Base-by-base conservation (phyloP, 2,888 invertebrate species). In the Parascotia fuliginaria region DNA sequence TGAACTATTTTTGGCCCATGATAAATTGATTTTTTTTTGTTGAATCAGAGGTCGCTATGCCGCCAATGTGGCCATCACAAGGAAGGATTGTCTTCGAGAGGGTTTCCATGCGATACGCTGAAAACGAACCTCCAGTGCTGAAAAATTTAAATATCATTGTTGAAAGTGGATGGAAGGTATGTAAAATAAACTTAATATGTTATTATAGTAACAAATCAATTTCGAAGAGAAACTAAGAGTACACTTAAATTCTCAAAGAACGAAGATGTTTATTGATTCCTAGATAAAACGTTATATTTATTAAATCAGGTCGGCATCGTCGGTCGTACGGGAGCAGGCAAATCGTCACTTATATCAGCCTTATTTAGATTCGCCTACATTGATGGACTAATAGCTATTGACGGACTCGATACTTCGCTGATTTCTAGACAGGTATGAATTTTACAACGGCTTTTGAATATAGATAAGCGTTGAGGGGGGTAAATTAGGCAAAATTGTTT, bases 241-340 rank as follows among this genome's bases (percentile, higher is more conserved):
- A n/a, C n/a, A n/a, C n/a, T n/a, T n/a, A n/a, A n/a, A n/a, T n/a
- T n/a, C n/a, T n/a, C n/a, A n/a, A n/a, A n/a, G n/a, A n/a, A n/a
- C n/a, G n/a, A n/a, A n/a, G n/a, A n/a, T n/a, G n/a, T n/a, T n/a
- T n/a, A n/a, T n/a, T n/a, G n/a, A n/a, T n/a, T n/a, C n/a, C n/a
- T n/a, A n/a, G n/a, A n/a, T n/a, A n/a, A n/a, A n/a, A n/a, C n/a
- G n/a, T 7, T 31, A 9, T 40, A 38, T 9, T 9, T 38, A 11
- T 14, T 43, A 65, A 22, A 15, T 48, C 50, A 84, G 83, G 76
- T 83, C 4, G 95, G 95, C 4, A 94, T 96, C 42, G 95, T 95
- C 1, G 96, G 96, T 0, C 87, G 96, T 55, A 96, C 96, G 0
- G 96, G 96, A 5, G 96, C 96, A 0, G 96, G 96, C 0, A 95